Conservation (phyloP, 2,113 vertebrate species). For the Sphaerodactylus townsendi region DNA sequence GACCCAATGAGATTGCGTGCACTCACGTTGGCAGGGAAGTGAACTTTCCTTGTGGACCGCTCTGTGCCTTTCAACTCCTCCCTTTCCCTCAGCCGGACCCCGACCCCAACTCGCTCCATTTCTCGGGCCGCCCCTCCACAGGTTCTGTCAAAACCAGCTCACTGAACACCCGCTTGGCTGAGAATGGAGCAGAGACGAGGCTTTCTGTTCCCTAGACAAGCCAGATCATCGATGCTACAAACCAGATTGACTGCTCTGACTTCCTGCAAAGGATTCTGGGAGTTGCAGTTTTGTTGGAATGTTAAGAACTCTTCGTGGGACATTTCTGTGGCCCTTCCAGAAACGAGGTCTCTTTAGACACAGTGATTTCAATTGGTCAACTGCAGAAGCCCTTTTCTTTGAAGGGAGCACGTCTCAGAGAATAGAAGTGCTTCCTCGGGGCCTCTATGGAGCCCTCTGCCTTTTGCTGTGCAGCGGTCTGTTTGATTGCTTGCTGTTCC, state of each 20-base stretch:
- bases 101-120: not conserved
- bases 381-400: not conserved
- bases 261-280: not conserved
- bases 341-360: not conserved
- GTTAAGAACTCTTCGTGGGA: not conserved
- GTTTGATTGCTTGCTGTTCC: not conserved
- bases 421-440: not conserved
- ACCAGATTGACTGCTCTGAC: not conserved
- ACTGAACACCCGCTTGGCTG: not conserved
- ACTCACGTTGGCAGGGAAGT: not conserved
- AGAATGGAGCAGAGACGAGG: not conserved
- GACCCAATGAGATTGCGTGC: not conserved
- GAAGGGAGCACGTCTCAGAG: not conserved
- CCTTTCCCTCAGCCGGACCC: rapidly evolving
- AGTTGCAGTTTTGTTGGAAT: not conserved
- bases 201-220: not conserved
- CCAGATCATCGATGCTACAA: not conserved
- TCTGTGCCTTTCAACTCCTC: not conserved
- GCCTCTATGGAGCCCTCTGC: not conserved
- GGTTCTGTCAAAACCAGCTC: not conserved
- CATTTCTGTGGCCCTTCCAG: not conserved
- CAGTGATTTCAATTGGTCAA: not conserved
- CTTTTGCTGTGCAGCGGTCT: not conserved
- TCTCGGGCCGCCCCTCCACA: not conserved
- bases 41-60: not conserved